Base-by-base conservation (phyloP, 1,140 invertebrate genomes). In the Drosophila leontia region DNA sequence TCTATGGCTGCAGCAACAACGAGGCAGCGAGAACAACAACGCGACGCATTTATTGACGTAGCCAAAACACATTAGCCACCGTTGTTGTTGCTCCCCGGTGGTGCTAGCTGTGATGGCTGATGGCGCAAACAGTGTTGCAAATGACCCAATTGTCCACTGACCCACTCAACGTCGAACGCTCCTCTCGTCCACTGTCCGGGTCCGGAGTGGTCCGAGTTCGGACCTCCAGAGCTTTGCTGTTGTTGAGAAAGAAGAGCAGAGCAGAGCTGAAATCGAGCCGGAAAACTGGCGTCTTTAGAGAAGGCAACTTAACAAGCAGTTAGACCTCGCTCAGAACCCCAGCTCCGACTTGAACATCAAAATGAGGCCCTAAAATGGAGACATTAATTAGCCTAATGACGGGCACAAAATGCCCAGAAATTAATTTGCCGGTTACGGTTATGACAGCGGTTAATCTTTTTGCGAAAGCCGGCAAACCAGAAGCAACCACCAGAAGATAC, bases 91-190 rank as follows among this genome's bases (percentile, higher is more conserved):
- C 44, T 50, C 42, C 60, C 50, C 35, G 58, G 65, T 58, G 53
- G 60, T 77, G 62, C 56, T 77, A 51, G 47, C 47, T 48, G 61
- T 48, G 72, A 48, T 68, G 58, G 76, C 78, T 77, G 81, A 90
- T 90, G 86, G 86, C 76, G 87, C 87, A 91, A 91, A 91, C 86
- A 91, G 82, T 91, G 86, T 86, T 86, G 86, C 86, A 92, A 92
- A 92, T 88, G 91, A 92, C 91, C 91, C 91, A 92, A 92, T 92
- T 92, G 88, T 92, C 91, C 85, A 92, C 91, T 92, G 91, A 92
- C 91, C 91, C 91, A 92, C 91, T 92, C 87, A 75, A 80, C 67
- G 67, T 23, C 53, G 35, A 56, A 26, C 53, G 53, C 53, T 56
- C 53, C 53, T 56, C 63, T 48, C 62, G 83, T 68, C 76, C 83